Evolutionary conservation across 2,888 invertebrate genomes (phyloP).

Genomic region (Catocala sponsa): DNA sequence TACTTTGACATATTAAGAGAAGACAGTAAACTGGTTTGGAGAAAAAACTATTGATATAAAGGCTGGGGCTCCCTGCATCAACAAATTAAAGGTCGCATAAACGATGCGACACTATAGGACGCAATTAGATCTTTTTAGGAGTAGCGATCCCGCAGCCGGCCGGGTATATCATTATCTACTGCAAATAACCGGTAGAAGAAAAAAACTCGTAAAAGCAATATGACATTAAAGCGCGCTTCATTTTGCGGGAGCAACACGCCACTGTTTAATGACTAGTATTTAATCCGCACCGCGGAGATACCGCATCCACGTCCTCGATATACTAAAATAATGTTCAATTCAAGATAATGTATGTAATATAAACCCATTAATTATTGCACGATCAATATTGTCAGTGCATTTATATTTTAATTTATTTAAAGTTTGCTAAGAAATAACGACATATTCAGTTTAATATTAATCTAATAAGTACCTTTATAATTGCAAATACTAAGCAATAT

Average conservation of each 20-base stretch:
- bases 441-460: not conserved
- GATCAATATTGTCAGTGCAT: constrained; percentile 15
- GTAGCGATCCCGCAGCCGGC: constrained; percentile 44
- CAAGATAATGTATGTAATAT: constrained; percentile 45
- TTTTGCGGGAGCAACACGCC: constrained; percentile 46
- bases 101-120: constrained; percentile 64
- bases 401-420: too few species aligned
- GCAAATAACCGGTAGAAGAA: constrained; percentile 49
- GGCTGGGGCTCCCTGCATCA: constrained; percentile 60
- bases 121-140: constrained; percentile 73
- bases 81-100: constrained; percentile 78
- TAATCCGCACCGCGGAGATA: constrained; percentile 35
- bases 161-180: constrained; percentile 61
- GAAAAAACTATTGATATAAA: constrained; percentile 64
- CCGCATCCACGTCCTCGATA: constrained; percentile 8
- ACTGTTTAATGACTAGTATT: constrained; percentile 59
- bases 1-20: constrained; percentile 83
- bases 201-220: constrained; percentile 42
- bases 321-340: constrained; percentile 53
- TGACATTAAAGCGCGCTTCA: constrained; percentile 44
- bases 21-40: constrained; percentile 76
- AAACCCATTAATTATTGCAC: constrained; percentile 11
- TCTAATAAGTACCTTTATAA: constrained; percentile 1
- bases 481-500: too few species aligned
- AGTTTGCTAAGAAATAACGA: too few species aligned